These are phyloP conservation scores for Anseranas semipalmata DNA, from an alignment of 2,113 vertebrate species.

Conservation along the genomic window DNA sequence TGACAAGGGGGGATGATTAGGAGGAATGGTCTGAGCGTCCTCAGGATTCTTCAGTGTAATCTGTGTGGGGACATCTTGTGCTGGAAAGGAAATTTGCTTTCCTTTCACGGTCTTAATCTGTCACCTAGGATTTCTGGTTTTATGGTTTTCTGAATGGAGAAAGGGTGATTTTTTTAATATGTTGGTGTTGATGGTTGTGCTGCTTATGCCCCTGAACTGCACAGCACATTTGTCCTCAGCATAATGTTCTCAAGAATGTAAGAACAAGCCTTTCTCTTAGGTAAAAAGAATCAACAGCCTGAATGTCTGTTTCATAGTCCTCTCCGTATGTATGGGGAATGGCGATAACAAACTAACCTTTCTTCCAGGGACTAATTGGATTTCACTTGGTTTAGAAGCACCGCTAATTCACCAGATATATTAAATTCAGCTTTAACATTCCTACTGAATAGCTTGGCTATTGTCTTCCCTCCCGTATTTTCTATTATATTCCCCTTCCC, in stretches of 20 bases:
- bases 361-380: slow-evolving; percentile 66
- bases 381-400: slow-evolving; percentile 63
- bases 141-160: neutral
- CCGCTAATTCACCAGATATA: slow-evolving; percentile 34
- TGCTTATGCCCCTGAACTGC: neutral
- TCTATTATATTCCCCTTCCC: neutral
- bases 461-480: neutral
- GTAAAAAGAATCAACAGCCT: slow-evolving; percentile 32
- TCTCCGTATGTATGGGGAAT: neutral
- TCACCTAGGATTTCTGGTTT: neutral
- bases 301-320: slow-evolving; percentile 1
- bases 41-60: neutral
- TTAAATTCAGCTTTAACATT: slow-evolving; percentile 51
- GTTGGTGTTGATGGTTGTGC: neutral
- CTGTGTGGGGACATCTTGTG: neutral
- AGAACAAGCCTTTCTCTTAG: slow-evolving; percentile 37
- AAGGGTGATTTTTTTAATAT: neutral
- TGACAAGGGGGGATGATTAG: neutral
- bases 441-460: slow-evolving; percentile 3
- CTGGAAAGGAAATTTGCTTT: too few relatives aligned
- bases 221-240: neutral
- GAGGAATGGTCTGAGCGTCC: neutral
- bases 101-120: neutral
- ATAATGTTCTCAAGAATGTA: slow-evolving; percentile 13
- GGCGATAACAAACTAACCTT: slow-evolving; percentile 57